Base-by-base conservation (phyloP, 2,888 invertebrate genomes). In the Stenolophus ochropezus region DNA sequence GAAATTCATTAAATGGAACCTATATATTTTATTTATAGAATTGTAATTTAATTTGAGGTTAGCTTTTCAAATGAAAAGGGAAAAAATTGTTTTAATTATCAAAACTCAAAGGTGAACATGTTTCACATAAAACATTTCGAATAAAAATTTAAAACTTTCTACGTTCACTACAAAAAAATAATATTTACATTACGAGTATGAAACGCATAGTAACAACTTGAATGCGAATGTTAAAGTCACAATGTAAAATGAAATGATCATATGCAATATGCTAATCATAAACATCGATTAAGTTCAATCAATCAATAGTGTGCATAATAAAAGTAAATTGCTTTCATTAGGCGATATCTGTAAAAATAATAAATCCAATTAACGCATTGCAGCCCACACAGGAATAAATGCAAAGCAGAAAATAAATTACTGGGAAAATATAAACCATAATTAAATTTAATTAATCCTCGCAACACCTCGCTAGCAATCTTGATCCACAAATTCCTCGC, bases 401-500 rank as follows among this genome's bases (percentile, higher is more conserved):
- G 75, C 75, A 75, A 75, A 75, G 47, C 20, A 18, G 73, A 73
- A 49, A 73, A 73, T 73, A 73, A 73, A 73, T 73, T 49, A 49
- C 73, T 73, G 49, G 47, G 73, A 73, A 73, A 75, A 53, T 75
- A 75, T 75, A 75, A 53, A 53, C 75, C 51, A 75, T 75, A 75
- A 75, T 75, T 75, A 75, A 75, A 75, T 75, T 75, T 75, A 75
- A 75, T 75, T 75, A 75, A 75, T 75, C 75, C 74, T 75, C 4
- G 56, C 53, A 75, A 75, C 75, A 75, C 75, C 53, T 75, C 53
- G 14, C 25, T 25, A 23, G 51, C 53, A 53, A 75, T 75, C 75
- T 75, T 75, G 75, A 75, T 75, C 51, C 75, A 75, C 53, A 73
- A 73, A 49, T 73, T 73, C 73, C 73, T 49, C 23, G 33, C 65